Evolutionary conservation across 2,888 invertebrate species (phyloP), one percentile per base, ranked within the genome.

Genomic region (Ichneumoninae sp.): DNA sequence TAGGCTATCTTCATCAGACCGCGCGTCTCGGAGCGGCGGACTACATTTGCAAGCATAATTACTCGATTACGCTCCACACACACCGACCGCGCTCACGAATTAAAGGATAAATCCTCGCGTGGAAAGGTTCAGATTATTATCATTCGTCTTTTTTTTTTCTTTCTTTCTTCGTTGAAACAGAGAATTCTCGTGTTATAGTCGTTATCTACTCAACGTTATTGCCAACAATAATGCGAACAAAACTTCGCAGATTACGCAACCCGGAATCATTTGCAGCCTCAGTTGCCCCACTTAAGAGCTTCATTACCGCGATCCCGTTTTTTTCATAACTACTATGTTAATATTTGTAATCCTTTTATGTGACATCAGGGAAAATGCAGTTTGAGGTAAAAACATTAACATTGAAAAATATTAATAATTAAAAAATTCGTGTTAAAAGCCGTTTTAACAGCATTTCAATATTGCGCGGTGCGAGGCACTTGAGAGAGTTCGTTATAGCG

Each of bases 1-100:
- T 44, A 30, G 82, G 85, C 81, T 76, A 81, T 85, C 82, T 85
- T 85, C 85, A 85, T 85, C 85, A 79, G 74, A 69, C 57, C 13
- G 50, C 63, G 60, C 44, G 33, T 73, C 44, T 65, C n/a, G 60
- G 44, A 66, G 75, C 75, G 54, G 16, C 60, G 33, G 16, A 76
- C 79, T 79, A 79, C 79, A 85, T 85, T 82, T 85, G 79, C 82
- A 85, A 82, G 85, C 79, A 79, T 85, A 85, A 85, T 82, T 85
- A 85, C 82, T 82, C 85, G 85, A 85, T 85, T 85, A 82, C 79
- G 65, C 63, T 68, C 50, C 73, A 57, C 30, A 65, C 76, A 78
- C 84, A 82, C 68, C 40, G 54, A 57, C 30, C 65, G 50, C 57
- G 10, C 63, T 65, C 54, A 22, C 66, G 76, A 79, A 76, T 83